Evolutionary conservation across 2,797 vertebrate genomes (phyloP), one percentile per base, ranked within the genome.

Genomic region (Bucorvus abyssinicus): DNA sequence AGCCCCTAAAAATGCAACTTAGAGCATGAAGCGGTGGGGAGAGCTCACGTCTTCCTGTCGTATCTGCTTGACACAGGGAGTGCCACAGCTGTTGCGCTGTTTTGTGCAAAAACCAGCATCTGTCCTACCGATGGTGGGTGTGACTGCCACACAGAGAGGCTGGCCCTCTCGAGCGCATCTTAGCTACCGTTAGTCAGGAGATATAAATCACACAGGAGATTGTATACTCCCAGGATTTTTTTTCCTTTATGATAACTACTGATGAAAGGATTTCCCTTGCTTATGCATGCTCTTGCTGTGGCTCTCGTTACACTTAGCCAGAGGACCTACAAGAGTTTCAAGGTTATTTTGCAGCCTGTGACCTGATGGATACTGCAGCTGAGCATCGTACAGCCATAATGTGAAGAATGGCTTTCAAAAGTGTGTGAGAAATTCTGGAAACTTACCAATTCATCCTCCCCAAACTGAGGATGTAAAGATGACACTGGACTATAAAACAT

Each of bases 241-340:
- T 52, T 84, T 57, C 12, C 57, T 81, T 56, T 52, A 21, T 3
- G 8, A 9, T 53, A 63, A 23, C 32, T 21, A 8, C 38, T 84
- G 60, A 34, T 1, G 1, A 47, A 74, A 81, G 18, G 44, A 61
- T 81, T 88, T 78, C 30, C 26, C 14, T 81, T 36, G 32, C n/a
- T 88, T 45, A 59, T 0, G 0, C 0, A 0, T 67, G 32, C 49
- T 42, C 18, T 64, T 10, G 3, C 42, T 74, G 47, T 59, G 47
- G 27, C 18, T 75, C 24, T 60, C 0, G 0, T 14, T 52, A 30
- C 36, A 9, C 32, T 69, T 34, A 45, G 47, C 6, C 42, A 78
- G 44, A 70, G 32, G 26, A 60, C 36, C n/a, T 24, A 16, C 68
- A 75, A 47, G 21, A 60, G 7, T n/a, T 44, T 47, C 29, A 32